Evolutionary conservation across 2,797 vertebrate genomes (phyloP).

Genomic region (Lepus oiostolus): DNA sequence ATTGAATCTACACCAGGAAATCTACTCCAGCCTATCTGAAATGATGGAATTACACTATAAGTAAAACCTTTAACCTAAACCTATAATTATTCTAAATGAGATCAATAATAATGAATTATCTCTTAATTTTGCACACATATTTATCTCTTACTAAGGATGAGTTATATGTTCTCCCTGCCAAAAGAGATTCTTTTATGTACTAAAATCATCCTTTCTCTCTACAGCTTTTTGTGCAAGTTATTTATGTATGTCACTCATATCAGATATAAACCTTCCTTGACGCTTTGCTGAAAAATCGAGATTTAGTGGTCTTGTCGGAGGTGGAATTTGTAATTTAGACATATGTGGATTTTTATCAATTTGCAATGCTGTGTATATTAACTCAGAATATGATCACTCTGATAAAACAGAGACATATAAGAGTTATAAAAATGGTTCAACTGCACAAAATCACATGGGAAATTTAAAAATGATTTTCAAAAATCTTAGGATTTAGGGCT

Average conservation of each 20-base stretch:
- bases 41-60: slow-evolving; percentile 68
- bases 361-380: background rate
- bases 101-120: slow-evolving; percentile 75
- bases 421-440: background rate
- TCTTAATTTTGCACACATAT: slow-evolving; percentile 4
- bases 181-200: background rate
- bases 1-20: background rate
- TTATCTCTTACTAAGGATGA: slow-evolving; percentile 34
- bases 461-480: background rate
- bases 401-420: background rate
- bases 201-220: background rate
- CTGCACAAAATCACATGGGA: background rate
- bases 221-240: background rate
- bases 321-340: background rate
- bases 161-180: background rate
- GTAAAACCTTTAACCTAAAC: slow-evolving; percentile 73
- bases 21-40: slow-evolving; percentile 61
- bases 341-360: background rate
- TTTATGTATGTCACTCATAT: background rate
- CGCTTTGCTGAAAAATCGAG: background rate
- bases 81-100: slow-evolving; percentile 79
- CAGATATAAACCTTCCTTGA: background rate
- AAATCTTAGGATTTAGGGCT: background rate
- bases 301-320: background rate
- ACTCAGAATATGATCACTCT: background rate